Evolutionary conservation across 2,888 invertebrate species (phyloP), one percentile per base, ranked within the genome.

Genomic region (Cordilura impudica): DNA sequence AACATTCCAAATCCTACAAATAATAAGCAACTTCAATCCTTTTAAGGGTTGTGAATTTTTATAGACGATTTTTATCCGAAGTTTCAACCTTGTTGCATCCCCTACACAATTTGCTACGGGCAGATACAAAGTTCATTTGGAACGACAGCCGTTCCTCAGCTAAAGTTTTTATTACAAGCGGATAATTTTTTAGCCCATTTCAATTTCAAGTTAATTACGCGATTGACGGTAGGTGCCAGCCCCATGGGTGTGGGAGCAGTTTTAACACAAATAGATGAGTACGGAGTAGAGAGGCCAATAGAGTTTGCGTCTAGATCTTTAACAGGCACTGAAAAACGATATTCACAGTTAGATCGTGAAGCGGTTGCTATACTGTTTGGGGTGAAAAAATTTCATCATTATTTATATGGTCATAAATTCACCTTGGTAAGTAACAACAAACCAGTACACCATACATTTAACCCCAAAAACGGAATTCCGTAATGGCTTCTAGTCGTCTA

Each of bases 231-330:
- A 3, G 84, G 85, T 80, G 84, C 85, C n/a, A 81, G 81, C 26
- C 76, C 82, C 4, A 82, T 81, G 6, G 84, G 81, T 0, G 81
- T 84, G 19, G 84, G 84, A 0, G 83, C 89, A 4, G 87, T 88
- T 7, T 72, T 88, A 16, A 84, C 83, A 1, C 88, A 89, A 56
- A 82, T 83, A 7, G 84, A 82, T 47, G 70, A 67, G 12, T 84
- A 88, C 79, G 86, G 87, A n/a, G 70, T 78, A 31, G 87, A 88
- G 74, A 74, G 85, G 35, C 89, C 87, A 8, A 86, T 88, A 23
- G 83, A 84, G 5, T 89, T 85, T 83, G 87, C 87, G 0, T 87
- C 85, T 10, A 73, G 78, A 83, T 87, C 80, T 51, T 84, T 84
- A 73, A 83, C 67, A 69, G 83, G 43, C 31, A n/a, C 84, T 3